Conservation (phyloP, 2,113 vertebrate species). For the Spermophilus dauricus region DNA sequence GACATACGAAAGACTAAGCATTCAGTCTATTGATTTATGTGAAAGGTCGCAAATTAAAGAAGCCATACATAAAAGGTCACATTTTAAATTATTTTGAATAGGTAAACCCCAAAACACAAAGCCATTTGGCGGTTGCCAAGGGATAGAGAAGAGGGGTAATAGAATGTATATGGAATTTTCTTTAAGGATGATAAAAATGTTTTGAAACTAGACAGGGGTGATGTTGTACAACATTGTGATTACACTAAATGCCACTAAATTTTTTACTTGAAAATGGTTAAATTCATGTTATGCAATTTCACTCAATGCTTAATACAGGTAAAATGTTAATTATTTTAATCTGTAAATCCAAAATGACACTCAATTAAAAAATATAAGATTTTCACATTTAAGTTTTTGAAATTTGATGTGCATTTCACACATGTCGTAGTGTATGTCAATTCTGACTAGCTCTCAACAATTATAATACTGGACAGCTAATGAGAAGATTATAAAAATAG, state of each 20-base stretch:
- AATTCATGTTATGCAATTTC: not conserved
- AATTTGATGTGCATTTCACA: not conserved
- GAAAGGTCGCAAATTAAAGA: not conserved
- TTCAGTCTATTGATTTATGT: not conserved
- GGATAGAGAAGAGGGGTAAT: not conserved
- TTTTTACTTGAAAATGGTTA: constrained; percentile 8
- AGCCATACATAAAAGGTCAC: not conserved
- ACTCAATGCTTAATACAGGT: not conserved
- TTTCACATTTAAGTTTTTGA: constrained; percentile 4
- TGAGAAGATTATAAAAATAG: not conserved
- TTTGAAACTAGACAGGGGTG: not conserved
- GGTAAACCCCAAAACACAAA: not conserved
- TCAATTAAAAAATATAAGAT: not conserved
- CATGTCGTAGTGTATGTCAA: not conserved
- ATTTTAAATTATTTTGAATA: not conserved
- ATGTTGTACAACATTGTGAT: too few relatives aligned
- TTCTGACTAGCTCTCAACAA: not conserved
- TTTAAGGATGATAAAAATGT: constrained; percentile 33
- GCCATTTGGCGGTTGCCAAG: not conserved
- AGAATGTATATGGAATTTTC: not conserved
- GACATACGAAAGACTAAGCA: not conserved
- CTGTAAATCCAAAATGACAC: not conserved
- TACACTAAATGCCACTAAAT: too few relatives aligned
- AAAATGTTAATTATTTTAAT: not conserved
- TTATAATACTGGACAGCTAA: not conserved